Evolutionary conservation across 2,797 vertebrate species (phyloP).

Genomic region (Ataeniobius toweri): DNA sequence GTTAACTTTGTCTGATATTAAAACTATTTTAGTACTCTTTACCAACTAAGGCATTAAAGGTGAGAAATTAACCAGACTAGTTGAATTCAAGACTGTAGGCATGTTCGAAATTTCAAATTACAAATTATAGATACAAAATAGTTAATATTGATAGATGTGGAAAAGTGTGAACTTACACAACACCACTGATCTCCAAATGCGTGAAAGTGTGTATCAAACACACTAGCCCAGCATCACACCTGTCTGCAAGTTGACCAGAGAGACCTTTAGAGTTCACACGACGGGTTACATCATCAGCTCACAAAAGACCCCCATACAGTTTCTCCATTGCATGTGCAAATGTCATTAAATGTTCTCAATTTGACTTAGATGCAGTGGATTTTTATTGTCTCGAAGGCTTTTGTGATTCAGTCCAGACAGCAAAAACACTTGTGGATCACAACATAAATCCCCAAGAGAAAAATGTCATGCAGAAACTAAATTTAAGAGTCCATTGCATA

Average conservation of each 20-base stretch:
- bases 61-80: too few species aligned
- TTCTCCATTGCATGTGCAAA: slow-evolving; percentile 22
- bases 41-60: too few species aligned
- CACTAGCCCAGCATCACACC: slow-evolving; percentile 59
- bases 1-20: too few species aligned
- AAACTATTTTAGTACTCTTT: too few species aligned
- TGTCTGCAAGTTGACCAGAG: slow-evolving; percentile 46
- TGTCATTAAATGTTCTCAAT: slow-evolving; percentile 6
- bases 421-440: slow-evolving; percentile 23
- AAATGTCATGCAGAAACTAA: slow-evolving; percentile 5
- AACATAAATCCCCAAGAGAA: slow-evolving; percentile 19
- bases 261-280: slow-evolving; percentile 20
- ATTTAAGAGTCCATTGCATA: slow-evolving; percentile 7
- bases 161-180: neutral
- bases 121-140: too few species aligned
- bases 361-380: slow-evolving; percentile 23
- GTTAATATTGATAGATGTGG: neutral
- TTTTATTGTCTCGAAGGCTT: slow-evolving; percentile 12
- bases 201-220: slow-evolving; percentile 45
- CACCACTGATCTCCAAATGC: slow-evolving; percentile 4
- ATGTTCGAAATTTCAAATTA: too few species aligned
- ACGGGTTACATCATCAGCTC: slow-evolving; percentile 21
- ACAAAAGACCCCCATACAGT: slow-evolving; percentile 6
- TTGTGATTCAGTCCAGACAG: slow-evolving; percentile 8
- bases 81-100: too few species aligned